These are phyloP conservation scores for Laspeyria flexula DNA, from an alignment of 2,888 invertebrate genomes.

Conservation along the genomic window DNA sequence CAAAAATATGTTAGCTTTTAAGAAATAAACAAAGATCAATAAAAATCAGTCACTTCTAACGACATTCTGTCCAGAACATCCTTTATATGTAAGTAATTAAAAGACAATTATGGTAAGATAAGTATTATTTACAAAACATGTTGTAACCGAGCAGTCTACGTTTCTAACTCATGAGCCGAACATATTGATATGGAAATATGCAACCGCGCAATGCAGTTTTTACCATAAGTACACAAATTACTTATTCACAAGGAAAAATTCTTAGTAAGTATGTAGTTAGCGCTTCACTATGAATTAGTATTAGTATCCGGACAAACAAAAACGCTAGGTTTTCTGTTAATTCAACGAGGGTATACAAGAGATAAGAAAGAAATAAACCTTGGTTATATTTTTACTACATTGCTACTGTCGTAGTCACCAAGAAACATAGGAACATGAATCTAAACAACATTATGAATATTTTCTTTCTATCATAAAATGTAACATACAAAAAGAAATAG, in stretches of 20 bases:
- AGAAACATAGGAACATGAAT: no score
- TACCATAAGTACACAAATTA: conserved; percentile 11
- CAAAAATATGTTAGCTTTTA: no score
- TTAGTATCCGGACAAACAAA: neutral
- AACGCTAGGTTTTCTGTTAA: no score
- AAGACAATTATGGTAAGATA: neutral
- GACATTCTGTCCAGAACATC: neutral
- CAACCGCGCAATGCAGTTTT: conserved; percentile 12
- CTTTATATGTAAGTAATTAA: neutral
- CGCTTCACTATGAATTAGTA: neutral
- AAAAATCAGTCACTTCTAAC: neutral
- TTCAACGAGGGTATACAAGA: no score
- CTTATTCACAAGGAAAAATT: conserved; percentile 7
- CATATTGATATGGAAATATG: conserved; percentile 12
- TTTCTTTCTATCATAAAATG: no score
- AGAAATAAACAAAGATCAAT: neutral
- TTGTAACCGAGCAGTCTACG: neutral
- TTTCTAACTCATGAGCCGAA: neutral
- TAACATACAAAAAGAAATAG: no score
- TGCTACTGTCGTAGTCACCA: no score
- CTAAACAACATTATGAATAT: no score
- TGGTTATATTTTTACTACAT: no score
- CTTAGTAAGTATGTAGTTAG: neutral
- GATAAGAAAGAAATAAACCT: no score
- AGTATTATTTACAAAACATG: neutral